Base-by-base conservation (phyloP, 2,888 invertebrate genomes). In the Subacronicta megacephala region DNA sequence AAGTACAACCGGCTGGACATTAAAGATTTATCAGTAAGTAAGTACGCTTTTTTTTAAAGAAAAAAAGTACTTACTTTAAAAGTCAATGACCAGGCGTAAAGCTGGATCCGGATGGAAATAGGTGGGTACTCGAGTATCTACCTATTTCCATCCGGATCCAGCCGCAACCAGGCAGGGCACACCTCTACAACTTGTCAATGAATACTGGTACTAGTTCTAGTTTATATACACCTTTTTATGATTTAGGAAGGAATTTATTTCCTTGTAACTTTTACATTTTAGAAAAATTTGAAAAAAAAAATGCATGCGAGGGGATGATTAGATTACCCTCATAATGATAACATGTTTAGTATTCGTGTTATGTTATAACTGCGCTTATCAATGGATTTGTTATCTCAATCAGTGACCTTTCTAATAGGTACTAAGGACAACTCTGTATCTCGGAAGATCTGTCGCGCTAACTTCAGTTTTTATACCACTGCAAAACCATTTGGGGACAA, bases 121-220 rank as follows among this genome's bases (percentile, higher is more conserved):
- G 50, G 37, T 49, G 13, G 17, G 35, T 62, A 43, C 49, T 35
- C 7, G 13, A 35, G n/a, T n/a, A n/a, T n/a, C n/a, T n/a, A n/a
- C n/a, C n/a, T n/a, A n/a, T n/a, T n/a, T n/a, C n/a, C n/a, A n/a
- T n/a, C n/a, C n/a, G n/a, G n/a, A n/a, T n/a, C n/a, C n/a, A n/a
- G n/a, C n/a, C n/a, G n/a, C n/a, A 41, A 36, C 52, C 38, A 40
- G 68, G 46, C 33, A 17, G 61, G 50, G 49, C 56, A 20, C 58
- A 40, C 74, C 55, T 64, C 42, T 45, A 43, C 13, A 69, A 73
- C 70, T 47, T 9, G 56, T 15, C 18, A 68, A 50, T 45, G 35
- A 54, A 35, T 38, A 38, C 36, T 18, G 16, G 42, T 49, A 55
- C 20, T 35, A 41, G 37, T 42, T 68, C 47, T 49, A 45, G 16